Conservation (phyloP, 2,113 vertebrate genomes). For the Anguilla rostrata region DNA sequence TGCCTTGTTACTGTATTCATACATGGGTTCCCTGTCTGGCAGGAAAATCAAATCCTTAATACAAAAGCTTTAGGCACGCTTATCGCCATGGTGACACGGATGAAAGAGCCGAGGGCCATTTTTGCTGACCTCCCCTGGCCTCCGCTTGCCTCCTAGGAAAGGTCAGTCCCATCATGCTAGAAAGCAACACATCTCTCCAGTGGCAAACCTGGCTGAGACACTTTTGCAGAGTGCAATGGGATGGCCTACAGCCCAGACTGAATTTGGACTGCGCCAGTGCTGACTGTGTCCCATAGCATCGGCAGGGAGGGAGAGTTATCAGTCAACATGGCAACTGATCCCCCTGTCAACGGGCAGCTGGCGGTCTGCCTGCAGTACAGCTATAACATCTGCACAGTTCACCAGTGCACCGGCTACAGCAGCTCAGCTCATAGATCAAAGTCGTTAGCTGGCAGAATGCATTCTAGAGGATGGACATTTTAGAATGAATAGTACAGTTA, state of each 20-base stretch:
- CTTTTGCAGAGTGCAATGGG: background rate
- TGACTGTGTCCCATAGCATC: background rate
- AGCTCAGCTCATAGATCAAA: no score
- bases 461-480: no score
- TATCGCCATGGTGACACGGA: background rate
- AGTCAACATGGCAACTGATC: background rate
- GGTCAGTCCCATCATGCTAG: background rate
- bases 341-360: background rate
- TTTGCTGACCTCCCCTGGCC: background rate
- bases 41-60: background rate
- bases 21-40: background rate
- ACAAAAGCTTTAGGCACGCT: background rate
- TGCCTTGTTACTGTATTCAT: no score
- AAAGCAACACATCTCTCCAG: background rate
- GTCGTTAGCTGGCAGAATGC: no score
- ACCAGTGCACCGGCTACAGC: no score
- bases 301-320: background rate
- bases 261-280: background rate
- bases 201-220: background rate
- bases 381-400: background rate
- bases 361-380: no score
- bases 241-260: background rate
- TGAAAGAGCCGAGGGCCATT: background rate
- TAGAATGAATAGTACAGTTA: no score
- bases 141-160: background rate